Base-by-base conservation (phyloP, 1,140 invertebrate species). In the Belonocnema kinseyi region DNA sequence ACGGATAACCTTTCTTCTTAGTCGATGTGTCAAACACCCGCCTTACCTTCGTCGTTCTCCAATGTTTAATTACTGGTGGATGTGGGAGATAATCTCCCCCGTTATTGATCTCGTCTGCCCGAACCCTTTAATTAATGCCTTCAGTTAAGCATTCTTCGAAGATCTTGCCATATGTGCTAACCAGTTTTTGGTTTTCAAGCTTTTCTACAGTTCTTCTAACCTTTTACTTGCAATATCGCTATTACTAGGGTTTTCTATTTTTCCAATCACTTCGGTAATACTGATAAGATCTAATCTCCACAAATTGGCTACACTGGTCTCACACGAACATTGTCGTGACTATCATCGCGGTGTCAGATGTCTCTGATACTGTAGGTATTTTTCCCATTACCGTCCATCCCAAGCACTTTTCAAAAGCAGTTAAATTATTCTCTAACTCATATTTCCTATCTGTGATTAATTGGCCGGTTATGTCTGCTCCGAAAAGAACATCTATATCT, bases 131-230 rank as follows among this genome's bases (percentile, higher is more conserved):
- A 70, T 83, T 85, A 14, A 85, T 81, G 14, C 79, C 75, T 50
- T 83, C 78, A 13, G 50, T 51, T 26, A 77, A 54, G 53, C 76
- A 77, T 73, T 73, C 76, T 12, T 26, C 56, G 19, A 61, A 61
- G 53, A 90, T 75, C 17, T 83, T 76, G 75, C 85, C 71, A 80
- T 90, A 90, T 16, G 79, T 80, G 16, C 87, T 54, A 50, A 82
- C 85, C 2, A 82, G 70, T 50, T 74, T 77, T 10, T 74, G 61
- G 10, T 73, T 50, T 66, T 80, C 72, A n/a, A 89, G 71, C 73
- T 85, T 86, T 66, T 77, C 80, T 8, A 77, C 80, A 5, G 74
- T 8, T 26, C 79, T 11, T 79, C 19, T 53, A 86, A 74, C 72
- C 84, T 77, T 56, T 75, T 85, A 21, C 54, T 73, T 19, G 81